Evolutionary conservation across 2,888 invertebrate species (phyloP), one percentile per base, ranked within the genome.

Genomic region (Gryllus longicercus): DNA sequence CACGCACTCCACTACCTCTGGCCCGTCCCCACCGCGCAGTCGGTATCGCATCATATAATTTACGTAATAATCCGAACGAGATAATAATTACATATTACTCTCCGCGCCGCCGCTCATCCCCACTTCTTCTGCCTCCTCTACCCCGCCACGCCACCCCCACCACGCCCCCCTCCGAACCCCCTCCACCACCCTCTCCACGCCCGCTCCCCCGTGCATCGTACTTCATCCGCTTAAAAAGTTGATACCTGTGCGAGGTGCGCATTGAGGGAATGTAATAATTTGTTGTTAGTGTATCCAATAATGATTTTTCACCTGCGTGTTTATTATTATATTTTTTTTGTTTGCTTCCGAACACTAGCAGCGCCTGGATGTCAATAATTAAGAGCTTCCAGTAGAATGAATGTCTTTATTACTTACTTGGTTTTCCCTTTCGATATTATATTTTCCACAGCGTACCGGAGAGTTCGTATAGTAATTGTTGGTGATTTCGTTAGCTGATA

Each of bases 41-140:
- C n/a, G 16, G 63, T 63, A 63, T 63, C 63, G 63, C 63, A 63
- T 63, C 63, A 63, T 63, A 63, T 63, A 63, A 63, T 63, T 63
- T 63, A 63, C 63, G 63, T 63, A 63, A 63, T 63, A 63, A 63
- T 63, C 63, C 63, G 63, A 63, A 63, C 63, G 63, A 63, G 63
- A 63, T 63, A 63, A 63, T 63, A 63, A 63, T 63, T 63, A 63
- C 63, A 63, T 63, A 63, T 63, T 63, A 63, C 63, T 63, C 63
- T 63, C 63, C 63, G n/a, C 63, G 63, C 63, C 16, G n/a, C 16
- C 14, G 63, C 38, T 38, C 38, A 38, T 38, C 38, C 38, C 38
- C 38, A 38, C 38, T 38, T 38, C 38, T 38, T 38, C 38, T 38
- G 38, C 5, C 5, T 38, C 38, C 38, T 38, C 38, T 4, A 10